phyloP scores from a whole-genome alignment of 2,797 vertebrate genomes.

The Manis pentadactyla region DNA sequence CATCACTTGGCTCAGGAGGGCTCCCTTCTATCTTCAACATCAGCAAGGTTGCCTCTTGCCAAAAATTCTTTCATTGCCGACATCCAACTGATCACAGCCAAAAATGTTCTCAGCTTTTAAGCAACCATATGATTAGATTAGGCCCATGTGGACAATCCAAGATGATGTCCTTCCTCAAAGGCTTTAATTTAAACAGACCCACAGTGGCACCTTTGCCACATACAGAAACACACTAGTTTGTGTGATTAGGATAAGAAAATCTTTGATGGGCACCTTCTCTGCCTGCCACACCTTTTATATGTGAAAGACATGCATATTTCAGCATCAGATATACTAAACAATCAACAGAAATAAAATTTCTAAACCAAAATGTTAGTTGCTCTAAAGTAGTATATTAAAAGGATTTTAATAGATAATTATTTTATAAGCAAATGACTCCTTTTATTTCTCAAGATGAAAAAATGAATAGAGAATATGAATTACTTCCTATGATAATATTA shows the following conservation, averaged over 20 bases:
- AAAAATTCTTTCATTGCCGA: not conserved
- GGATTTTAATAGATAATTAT: not conserved
- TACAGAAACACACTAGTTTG: not conserved
- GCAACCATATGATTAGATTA: not conserved
- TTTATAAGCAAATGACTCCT: not conserved
- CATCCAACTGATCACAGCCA: not conserved
- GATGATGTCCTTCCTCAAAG: not conserved
- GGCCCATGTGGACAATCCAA: not conserved
- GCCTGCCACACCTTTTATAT: not conserved
- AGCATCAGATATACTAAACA: not conserved
- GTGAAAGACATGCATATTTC: not conserved
- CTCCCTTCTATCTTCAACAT: accelerated
- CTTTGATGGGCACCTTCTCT: not conserved
- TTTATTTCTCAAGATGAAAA: not conserved
- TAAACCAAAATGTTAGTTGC: not conserved
- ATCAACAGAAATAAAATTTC: not conserved
- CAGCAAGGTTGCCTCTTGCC: not conserved
- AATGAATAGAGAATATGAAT: not conserved
- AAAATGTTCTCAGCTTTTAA: not conserved
- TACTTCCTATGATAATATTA: not conserved
- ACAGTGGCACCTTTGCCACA: not conserved
- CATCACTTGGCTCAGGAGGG: not conserved
- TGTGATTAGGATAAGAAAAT: not conserved
- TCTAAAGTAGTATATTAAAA: not conserved
- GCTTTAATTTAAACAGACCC: not conserved